phyloP scores from a whole-genome alignment of 2,797 vertebrate species.

The Ctenopoma multispine region DNA sequence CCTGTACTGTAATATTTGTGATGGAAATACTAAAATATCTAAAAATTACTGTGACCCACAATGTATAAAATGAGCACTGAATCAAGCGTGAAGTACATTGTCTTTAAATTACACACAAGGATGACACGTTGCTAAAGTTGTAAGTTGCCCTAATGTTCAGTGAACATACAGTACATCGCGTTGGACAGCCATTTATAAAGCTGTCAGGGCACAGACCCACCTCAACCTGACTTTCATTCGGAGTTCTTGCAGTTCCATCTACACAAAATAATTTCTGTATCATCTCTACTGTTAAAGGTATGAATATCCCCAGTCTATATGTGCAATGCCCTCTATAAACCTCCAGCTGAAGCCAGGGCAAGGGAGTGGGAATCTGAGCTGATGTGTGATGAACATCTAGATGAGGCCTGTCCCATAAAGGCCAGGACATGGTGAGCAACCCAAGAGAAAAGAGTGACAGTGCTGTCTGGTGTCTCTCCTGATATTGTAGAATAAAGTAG shows the following conservation, averaged over 20 bases:
- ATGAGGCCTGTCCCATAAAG: conserved; percentile 36
- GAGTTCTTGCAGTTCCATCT: conserved; percentile 54
- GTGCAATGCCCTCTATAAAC: conserved; percentile 52
- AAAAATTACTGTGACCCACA: conserved; percentile 4
- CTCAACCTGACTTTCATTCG: conserved; percentile 76
- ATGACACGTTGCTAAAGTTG: conserved; percentile 52
- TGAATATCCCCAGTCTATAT: conserved; percentile 45
- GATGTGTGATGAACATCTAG: conserved; percentile 46
- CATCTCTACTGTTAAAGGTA: conserved; percentile 47
- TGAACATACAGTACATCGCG: conserved; percentile 81
- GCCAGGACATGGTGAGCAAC: conserved; percentile 13
- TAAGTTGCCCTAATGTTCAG: conserved; percentile 79
- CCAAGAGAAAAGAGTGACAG: not conserved
- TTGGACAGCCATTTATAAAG: conserved; percentile 83
- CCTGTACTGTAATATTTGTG: not conserved
- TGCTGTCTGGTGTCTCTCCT: conserved; percentile 3
- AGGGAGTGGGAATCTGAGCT: conserved; percentile 35
- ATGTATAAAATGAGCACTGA: conserved; percentile 17
- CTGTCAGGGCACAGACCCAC: conserved; percentile 78
- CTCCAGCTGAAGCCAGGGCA: conserved; percentile 29
- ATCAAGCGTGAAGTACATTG: conserved; percentile 33
- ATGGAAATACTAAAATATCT: not conserved
- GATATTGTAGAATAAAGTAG: not conserved
- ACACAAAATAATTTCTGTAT: conserved; percentile 53
- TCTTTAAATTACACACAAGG: conserved; percentile 42